Evolutionary conservation across 2,797 vertebrate species (phyloP), one percentile per base, ranked within the genome.

Genomic region (Lerista edwardsae): DNA sequence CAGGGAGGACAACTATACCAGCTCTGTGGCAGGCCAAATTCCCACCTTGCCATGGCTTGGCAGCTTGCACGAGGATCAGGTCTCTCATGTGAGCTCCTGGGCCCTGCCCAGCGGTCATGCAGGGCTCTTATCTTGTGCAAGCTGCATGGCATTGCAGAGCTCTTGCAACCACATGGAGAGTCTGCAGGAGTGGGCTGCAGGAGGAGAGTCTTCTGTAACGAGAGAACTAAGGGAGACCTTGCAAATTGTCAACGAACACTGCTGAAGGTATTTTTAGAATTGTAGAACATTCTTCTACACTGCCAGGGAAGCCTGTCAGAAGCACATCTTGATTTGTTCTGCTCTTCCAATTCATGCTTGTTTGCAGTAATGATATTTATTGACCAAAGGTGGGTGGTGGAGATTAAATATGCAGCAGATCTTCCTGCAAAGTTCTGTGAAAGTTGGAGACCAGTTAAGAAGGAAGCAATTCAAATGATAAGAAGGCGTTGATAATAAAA

Each of bases 251-350:
- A 94, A 92, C 88, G 91, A 94, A 94, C 94, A 94, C 89, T 91
- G 84, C 88, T 88, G 83, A 92, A 86, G 2, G 2, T 90, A 94
- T 94, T 91, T 94, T 94, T 95, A 94, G 93, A 93, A 91, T 93
- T 91, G 91, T 92, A 93, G 90, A 94, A 93, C 94, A 90, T 92
- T 91, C 90, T 94, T 92, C 93, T 87, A 93, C 93, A 91, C 90
- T 90, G 87, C 90, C 84, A 92, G 94, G 92, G 75, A 90, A 94
- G 93, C 90, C 94, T 94, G 93, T 95, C 94, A 94, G 93, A 94
- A 94, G 92, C 90, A 36, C 93, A 93, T 93, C 92, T 91, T 93
- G 90, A 86, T 94, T 94, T 91, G 82, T 91, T 93, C 91, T 92
- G 87, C 85, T 90, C 69, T 88, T 92, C 83, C 87, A 90, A 89